Conservation (phyloP, 2,888 invertebrate genomes). For the Myathropa florea region DNA sequence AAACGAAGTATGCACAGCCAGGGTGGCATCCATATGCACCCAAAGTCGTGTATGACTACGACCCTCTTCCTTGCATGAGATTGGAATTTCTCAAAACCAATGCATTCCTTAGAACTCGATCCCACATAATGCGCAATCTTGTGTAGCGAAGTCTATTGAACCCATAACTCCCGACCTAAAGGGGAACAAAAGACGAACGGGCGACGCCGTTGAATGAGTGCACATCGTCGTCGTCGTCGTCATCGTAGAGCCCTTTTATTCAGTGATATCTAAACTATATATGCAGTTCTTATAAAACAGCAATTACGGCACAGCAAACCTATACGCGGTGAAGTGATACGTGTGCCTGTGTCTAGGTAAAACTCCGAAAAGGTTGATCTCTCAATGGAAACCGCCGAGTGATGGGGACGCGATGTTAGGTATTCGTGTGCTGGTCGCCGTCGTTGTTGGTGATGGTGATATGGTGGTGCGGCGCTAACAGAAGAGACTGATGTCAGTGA, state of each 20-base stretch:
- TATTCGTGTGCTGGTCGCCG: slow-evolving; percentile 3
- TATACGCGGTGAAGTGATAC: not conserved
- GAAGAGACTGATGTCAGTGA: slow-evolving; percentile 54
- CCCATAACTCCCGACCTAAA: slow-evolving; percentile 28
- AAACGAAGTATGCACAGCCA: slow-evolving; percentile 21
- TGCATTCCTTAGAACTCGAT: slow-evolving; percentile 40
- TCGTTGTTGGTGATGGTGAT: slow-evolving; percentile 16
- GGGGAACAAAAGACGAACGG: slow-evolving; percentile 44
- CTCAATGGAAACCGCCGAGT: slow-evolving; percentile 50
- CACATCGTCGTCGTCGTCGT: slow-evolving; percentile 12
- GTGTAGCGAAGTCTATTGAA: slow-evolving; percentile 48
- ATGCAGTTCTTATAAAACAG: slow-evolving; percentile 30
- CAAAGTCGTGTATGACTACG: not conserved
- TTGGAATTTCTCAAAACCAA: slow-evolving; percentile 40
- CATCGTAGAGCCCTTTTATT: slow-evolving; percentile 34
- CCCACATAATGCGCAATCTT: slow-evolving; percentile 29
- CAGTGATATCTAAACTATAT: slow-evolving; percentile 33
- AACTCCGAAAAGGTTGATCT: slow-evolving; percentile 48
- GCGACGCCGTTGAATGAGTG: slow-evolving; percentile 28
- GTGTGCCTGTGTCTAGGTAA: slow-evolving; percentile 20
- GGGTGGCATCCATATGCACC: slow-evolving; percentile 17
- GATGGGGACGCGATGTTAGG: slow-evolving; percentile 5
- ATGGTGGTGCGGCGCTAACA: slow-evolving; percentile 64
- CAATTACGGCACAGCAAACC: slow-evolving; percentile 27
- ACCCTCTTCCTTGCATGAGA: not conserved